Percentiles rank a stretch among this genome's conserved stretches.
These are phyloP conservation scores for Gephyroberyx darwinii DNA, from an alignment of 2,797 vertebrate genomes.

Conservation along the genomic window DNA sequence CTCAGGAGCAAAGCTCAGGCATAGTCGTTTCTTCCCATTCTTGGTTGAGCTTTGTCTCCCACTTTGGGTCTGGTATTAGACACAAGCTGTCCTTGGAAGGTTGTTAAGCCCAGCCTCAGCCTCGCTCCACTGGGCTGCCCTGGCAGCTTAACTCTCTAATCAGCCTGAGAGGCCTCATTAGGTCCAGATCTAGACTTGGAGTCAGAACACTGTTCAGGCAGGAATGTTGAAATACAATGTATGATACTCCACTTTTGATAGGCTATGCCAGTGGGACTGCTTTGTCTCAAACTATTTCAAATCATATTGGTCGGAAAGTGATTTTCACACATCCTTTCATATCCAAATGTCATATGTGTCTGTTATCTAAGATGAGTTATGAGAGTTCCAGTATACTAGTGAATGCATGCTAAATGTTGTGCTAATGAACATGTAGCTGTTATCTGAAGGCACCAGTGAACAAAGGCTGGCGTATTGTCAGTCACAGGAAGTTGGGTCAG, in stretches of 20 bases:
- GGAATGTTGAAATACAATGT: constrained; percentile 24
- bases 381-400: background rate
- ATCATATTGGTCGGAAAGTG: background rate
- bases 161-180: constrained; percentile 63
- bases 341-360: background rate
- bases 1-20: constrained; percentile 34
- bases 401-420: background rate
- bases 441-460: constrained; percentile 20
- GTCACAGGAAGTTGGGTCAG: constrained; percentile 74
- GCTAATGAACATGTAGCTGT: background rate
- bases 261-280: constrained; percentile 10
- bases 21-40: constrained; percentile 22
- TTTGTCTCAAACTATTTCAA: constrained; percentile 17
- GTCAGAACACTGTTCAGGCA: background rate
- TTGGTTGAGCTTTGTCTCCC: constrained; percentile 35
- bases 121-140: constrained; percentile 52
- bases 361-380: background rate
- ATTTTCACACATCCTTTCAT: constrained; percentile 27
- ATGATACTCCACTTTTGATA: constrained; percentile 1
- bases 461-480: constrained; percentile 43
- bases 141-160: constrained; percentile 65
- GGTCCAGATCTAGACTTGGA: constrained; percentile 19
- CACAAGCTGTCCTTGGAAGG: constrained; percentile 48
- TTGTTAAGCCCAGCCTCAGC: constrained; percentile 45
- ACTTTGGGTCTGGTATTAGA: constrained; percentile 26